These are phyloP conservation scores for Tinamus guttatus DNA, from an alignment of 2,113 vertebrate genomes.

Conservation along the genomic window DNA sequence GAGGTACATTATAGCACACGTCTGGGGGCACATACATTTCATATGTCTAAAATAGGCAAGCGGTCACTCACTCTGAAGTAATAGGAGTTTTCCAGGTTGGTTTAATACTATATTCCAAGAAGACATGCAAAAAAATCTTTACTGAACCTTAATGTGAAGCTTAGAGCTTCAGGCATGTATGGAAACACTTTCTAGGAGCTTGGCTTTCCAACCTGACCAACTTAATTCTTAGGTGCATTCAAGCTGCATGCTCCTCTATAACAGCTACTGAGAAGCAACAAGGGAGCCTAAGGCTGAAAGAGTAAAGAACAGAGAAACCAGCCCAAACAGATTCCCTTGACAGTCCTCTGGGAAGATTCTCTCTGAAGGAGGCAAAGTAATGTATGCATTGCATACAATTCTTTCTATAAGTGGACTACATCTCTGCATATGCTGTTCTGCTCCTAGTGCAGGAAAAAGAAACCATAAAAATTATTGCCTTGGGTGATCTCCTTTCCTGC, in stretches of 20 bases:
- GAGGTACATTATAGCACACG: background rate
- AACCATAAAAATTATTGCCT: no score
- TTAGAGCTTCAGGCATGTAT: background rate
- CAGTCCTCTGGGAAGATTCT: no score
- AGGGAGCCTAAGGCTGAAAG: background rate
- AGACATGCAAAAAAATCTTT: background rate
- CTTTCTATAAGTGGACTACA: no score
- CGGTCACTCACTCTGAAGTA: background rate
- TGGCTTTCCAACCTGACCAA: background rate
- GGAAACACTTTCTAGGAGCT: background rate
- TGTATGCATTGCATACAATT: no score
- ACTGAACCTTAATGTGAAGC: background rate
- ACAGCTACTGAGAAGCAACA: background rate
- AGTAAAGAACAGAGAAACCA: no score
- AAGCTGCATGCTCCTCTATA: background rate
- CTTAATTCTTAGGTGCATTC: background rate
- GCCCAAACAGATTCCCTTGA: no score
- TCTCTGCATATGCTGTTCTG: no score
- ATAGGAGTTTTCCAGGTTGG: background rate
- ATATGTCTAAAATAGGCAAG: background rate
- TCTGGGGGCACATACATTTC: accelerated
- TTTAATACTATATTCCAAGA: background rate
- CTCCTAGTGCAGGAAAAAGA: no score
- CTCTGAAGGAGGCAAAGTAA: no score
- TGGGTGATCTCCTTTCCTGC: no score